Evolutionary conservation across 2,797 vertebrate species (phyloP), one percentile per base, ranked within the genome.

Genomic region (Trichosurus vulpecula): DNA sequence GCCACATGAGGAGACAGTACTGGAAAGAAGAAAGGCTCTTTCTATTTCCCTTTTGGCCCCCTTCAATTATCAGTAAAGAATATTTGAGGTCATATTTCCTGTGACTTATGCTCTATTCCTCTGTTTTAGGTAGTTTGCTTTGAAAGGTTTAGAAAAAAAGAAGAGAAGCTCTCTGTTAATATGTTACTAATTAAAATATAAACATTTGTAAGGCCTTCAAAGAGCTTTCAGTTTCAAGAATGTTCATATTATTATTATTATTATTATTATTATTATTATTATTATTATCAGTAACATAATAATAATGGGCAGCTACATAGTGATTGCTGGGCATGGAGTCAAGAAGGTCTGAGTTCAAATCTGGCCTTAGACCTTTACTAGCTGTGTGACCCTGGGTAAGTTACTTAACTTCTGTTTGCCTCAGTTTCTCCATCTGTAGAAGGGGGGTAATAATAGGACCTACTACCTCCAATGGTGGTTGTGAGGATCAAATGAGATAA

Each of bases 101-200:
- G 41, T 81, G 74, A 27, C 8, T 58, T 58, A 66, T 6, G n/a
- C 12, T 52, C 95, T 94, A 93, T 57, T 61, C 27, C 52, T 56
- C 5, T 57, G 35, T 91, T 11, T 52, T 66, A 14, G 27, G 89
- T 35, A 29, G 6, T 94, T 95, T 74, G 90, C 31, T 94, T 95
- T 95, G 30, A 93, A 94, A 94, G 91, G 92, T 55, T 95, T 57
- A 94, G 22, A 91, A 81, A 95, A 93, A 41, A 61, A 90, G 31
- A 93, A 90, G 31, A 95, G 53, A 93, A 52, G 9, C 91, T 41
- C 91, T 41, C 5, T 19, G 55, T 52, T 93, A 41, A n/a, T 51
- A 93, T 57, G 41, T 53, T 95, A 89, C 94, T 41, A 89, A 31
- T 81, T 30, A 95, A 95, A n/a, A 93, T 47, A 47, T 9, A 81